A percentile compares a stretch with the other conserved stretches of the same genome.
These are phyloP conservation scores for Tinea trinotella DNA, from an alignment of 2,888 invertebrate genomes.

Conservation along the genomic window DNA sequence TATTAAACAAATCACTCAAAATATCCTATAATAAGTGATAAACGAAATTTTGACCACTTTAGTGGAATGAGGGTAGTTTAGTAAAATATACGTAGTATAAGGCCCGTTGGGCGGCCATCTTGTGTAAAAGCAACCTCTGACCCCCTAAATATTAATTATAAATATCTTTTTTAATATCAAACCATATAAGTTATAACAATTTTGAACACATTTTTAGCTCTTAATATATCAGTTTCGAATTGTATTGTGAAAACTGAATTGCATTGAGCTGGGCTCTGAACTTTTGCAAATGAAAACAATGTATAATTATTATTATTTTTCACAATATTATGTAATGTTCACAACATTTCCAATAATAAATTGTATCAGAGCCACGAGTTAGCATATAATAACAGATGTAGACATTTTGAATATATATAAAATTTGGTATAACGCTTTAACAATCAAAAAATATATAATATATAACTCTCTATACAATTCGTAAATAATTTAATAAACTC, in stretches of 20 bases:
- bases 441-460: slow-evolving; percentile 2
- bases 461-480: not conserved
- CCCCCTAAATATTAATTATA: not conserved
- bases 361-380: not conserved
- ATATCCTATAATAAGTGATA: no score
- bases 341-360: no score
- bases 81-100: no score
- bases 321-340: no score
- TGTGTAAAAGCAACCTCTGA: not conserved
- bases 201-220: slow-evolving; percentile 11
- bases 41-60: no score
- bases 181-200: slow-evolving; percentile 12
- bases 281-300: no score
- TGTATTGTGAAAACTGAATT: no score
- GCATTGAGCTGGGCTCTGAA: not conserved
- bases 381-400: not conserved
- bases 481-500: not conserved
- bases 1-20: no score
- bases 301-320: no score
- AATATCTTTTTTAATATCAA: slow-evolving; percentile 14
- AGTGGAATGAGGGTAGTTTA: no score
- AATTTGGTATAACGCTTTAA: slow-evolving; percentile 3
- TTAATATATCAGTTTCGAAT: not conserved
- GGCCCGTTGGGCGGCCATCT: no score
- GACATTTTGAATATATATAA: not conserved